Conservation (phyloP, 64 coral and sea anemone genomes). For the Acropora tenuis region DNA sequence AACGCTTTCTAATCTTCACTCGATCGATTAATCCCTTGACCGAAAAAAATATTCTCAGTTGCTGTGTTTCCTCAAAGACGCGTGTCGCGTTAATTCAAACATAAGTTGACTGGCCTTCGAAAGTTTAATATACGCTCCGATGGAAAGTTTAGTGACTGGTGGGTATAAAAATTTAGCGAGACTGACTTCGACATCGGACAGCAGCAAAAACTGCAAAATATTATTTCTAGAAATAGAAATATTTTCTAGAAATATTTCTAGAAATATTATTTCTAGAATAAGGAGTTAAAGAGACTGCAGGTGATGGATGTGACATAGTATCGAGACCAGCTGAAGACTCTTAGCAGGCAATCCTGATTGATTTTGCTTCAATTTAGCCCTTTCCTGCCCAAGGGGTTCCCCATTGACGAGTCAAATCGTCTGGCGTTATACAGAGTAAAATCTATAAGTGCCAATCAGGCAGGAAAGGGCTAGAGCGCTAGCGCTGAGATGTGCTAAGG, state of each 20-base stretch:
- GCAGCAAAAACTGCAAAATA: not conserved
- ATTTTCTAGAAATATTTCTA: no score
- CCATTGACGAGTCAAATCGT: no score
- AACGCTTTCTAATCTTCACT: no score
- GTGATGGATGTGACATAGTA: not conserved
- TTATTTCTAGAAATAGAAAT: not conserved
- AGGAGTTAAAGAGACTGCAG: not conserved
- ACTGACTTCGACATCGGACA: not conserved
- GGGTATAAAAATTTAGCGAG: not conserved
- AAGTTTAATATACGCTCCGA: not conserved
- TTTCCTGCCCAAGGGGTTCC: no score
- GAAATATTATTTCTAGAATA: not conserved
- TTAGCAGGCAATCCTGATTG: slow-evolving; percentile 1
- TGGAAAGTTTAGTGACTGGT: not conserved
- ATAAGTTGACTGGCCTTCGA: slow-evolving; percentile 10
- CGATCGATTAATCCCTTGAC: no score
- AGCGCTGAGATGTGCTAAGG: slow-evolving; percentile 18
- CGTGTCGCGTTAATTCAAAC: not conserved
- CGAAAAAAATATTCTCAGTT: no score
- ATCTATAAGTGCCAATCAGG: no score
- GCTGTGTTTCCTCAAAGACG: no score
- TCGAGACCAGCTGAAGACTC: not conserved
- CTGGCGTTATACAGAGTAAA: no score
- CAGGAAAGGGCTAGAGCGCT: no score
- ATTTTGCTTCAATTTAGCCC: slow-evolving; percentile 41